Conservation (phyloP, 2,113 vertebrate species). For the Oplegnathus fasciatus region DNA sequence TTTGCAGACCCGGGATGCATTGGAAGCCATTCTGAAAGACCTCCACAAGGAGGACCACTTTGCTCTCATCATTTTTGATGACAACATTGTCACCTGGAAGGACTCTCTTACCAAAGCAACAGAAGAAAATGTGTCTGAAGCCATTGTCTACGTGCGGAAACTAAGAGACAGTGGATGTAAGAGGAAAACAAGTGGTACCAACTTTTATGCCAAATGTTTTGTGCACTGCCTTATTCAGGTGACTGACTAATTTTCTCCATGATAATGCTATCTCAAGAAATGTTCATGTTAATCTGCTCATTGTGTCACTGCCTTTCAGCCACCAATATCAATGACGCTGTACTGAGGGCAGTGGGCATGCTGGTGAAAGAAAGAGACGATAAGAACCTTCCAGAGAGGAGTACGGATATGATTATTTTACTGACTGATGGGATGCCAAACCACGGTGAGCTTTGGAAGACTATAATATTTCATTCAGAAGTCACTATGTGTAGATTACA, state of each 20-base stretch:
- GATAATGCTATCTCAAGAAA: too few relatives aligned
- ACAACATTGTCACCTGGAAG: slow-evolving; percentile 4
- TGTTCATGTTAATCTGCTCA: not conserved
- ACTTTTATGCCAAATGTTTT: not conserved
- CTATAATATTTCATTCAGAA: not conserved
- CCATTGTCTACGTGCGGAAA: slow-evolving; percentile 62
- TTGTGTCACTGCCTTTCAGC: slow-evolving; percentile 51
- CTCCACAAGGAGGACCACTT: slow-evolving; percentile 79
- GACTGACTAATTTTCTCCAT: not conserved
- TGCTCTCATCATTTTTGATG: slow-evolving; percentile 69
- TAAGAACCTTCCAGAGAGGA: slow-evolving; percentile 65
- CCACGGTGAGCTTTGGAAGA: slow-evolving; percentile 24
- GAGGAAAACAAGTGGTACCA: not conserved
- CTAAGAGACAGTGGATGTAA: slow-evolving; percentile 21
- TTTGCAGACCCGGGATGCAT: slow-evolving; percentile 75
- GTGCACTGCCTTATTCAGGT: not conserved
- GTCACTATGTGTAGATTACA: not conserved
- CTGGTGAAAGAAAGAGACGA: slow-evolving; percentile 44
- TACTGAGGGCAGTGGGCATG: slow-evolving; percentile 68
- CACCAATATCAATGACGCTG: slow-evolving; percentile 76
- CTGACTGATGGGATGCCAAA: slow-evolving; percentile 82
- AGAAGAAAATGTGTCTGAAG: slow-evolving; percentile 62
- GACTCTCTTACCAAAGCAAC: slow-evolving; percentile 68
- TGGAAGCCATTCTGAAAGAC: slow-evolving; percentile 77
- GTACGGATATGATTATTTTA: slow-evolving; percentile 77